Conservation (phyloP, 2,113 vertebrate species). For the Cariama cristata region DNA sequence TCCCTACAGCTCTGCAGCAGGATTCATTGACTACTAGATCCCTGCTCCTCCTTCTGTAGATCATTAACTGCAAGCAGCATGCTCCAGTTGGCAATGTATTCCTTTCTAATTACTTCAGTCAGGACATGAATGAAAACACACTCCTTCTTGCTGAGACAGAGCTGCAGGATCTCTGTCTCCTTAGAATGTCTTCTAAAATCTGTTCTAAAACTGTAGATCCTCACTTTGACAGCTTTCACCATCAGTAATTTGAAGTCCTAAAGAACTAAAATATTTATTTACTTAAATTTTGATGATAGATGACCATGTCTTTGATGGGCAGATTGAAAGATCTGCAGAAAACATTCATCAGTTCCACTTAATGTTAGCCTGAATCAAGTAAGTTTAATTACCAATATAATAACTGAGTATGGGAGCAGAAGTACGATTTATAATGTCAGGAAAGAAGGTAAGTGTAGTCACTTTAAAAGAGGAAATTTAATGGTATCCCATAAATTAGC, state of each 20-base stretch:
- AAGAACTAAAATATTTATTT: not conserved
- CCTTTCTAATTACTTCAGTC: conserved; percentile 1
- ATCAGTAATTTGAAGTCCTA: not conserved
- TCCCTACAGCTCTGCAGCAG: not conserved
- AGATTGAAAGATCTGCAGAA: not conserved
- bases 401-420: not conserved
- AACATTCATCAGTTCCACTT: not conserved
- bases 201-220: not conserved
- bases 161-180: not conserved
- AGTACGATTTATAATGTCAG: not conserved
- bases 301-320: not conserved
- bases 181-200: not conserved
- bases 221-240: not conserved
- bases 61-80: not conserved
- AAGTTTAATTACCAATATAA: not conserved
- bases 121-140: not conserved
- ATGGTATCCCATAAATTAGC: not conserved
- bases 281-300: not conserved
- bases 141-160: not conserved
- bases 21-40: not conserved
- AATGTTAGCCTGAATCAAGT: not conserved
- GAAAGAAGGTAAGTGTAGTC: not conserved
- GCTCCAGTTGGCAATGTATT: not conserved
- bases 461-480: not conserved
- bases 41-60: not conserved